Conservation (phyloP, 2,888 invertebrate genomes). For the Orchesellides sinensis region DNA sequence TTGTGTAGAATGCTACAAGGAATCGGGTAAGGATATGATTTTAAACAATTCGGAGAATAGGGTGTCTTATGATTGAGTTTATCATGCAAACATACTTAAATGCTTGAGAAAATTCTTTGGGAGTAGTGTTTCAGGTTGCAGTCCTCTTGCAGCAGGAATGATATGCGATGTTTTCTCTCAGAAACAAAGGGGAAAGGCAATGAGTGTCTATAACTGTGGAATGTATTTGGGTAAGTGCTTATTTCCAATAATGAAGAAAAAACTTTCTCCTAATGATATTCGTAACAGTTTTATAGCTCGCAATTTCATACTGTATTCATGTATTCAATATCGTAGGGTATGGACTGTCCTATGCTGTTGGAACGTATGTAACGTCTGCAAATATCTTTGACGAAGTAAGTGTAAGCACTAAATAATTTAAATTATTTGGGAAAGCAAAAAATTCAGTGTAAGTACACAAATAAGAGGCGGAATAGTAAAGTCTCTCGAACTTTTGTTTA, state of each 20-base stretch:
- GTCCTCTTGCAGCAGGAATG: slow-evolving; percentile 90
- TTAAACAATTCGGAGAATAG: too few relatives aligned
- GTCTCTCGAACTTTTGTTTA: slow-evolving; percentile 57
- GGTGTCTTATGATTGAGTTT: neutral
- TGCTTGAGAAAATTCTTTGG: slow-evolving; percentile 41
- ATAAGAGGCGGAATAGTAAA: too few relatives aligned
- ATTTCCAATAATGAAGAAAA: too few relatives aligned
- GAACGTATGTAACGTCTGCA: slow-evolving; percentile 87
- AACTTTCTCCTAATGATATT: neutral
- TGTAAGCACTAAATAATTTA: neutral
- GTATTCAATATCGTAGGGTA: slow-evolving; percentile 82
- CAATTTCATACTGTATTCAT: neutral
- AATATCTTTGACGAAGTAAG: slow-evolving; percentile 86
- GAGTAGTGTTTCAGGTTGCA: slow-evolving; percentile 92
- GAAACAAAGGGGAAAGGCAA: slow-evolving; percentile 88
- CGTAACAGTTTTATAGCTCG: neutral
- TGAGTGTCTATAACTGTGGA: slow-evolving; percentile 97
- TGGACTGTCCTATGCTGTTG: slow-evolving; percentile 94
- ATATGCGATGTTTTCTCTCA: slow-evolving; percentile 82
- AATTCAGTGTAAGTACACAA: too few relatives aligned
- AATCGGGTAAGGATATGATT: slow-evolving; percentile 81
- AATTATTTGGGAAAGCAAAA: too few relatives aligned
- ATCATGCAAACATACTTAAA: neutral
- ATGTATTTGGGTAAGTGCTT: slow-evolving; percentile 83
- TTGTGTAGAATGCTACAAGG: slow-evolving; percentile 92